phyloP scores from a whole-genome alignment of 2,888 invertebrate genomes.

The Drosophila kambysellisi region DNA sequence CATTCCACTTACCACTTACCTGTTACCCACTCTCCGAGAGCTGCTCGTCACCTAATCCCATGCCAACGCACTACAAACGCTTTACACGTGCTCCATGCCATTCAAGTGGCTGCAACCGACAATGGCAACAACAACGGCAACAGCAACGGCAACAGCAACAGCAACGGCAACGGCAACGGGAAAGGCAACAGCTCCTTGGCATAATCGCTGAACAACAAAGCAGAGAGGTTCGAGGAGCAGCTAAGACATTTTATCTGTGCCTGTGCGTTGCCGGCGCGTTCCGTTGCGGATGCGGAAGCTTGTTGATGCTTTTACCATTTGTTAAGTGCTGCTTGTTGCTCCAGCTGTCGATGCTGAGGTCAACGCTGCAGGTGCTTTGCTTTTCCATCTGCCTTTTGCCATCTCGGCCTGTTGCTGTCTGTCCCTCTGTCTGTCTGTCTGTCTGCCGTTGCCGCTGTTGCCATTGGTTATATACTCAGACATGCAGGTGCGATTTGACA shows the following conservation, averaged over 20 bases:
- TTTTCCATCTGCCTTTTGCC: constrained; percentile 43
- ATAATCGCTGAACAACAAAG: constrained; percentile 72
- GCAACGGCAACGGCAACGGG: constrained; percentile 45
- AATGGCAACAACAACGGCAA: constrained; percentile 33
- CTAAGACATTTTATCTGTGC: constrained; percentile 79
- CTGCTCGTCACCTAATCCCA: constrained; percentile 65
- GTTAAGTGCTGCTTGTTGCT: constrained; percentile 82
- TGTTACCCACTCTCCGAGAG: constrained; percentile 24
- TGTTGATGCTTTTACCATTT: constrained; percentile 81
- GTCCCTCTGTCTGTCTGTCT: background rate
- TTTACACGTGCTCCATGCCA: constrained; percentile 76
- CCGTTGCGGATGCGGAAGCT: constrained; percentile 80
- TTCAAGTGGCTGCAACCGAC: constrained; percentile 70
- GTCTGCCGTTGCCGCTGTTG: constrained; percentile 47
- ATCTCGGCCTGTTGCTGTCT: constrained; percentile 19
- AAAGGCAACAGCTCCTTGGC: constrained; percentile 71
- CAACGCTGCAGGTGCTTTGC: constrained; percentile 75
- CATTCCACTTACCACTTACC: constrained; percentile 50
- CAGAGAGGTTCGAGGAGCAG: constrained; percentile 30
- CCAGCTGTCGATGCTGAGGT: constrained; percentile 80
- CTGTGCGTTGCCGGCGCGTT: constrained; percentile 70
- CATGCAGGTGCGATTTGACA: constrained; percentile 43
- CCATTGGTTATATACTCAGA: constrained; percentile 65
- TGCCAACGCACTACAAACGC: constrained; percentile 77
- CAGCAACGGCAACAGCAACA: constrained; percentile 38